These are phyloP conservation scores for Mactra quadrangularis DNA, from an alignment of 1,140 invertebrate genomes.

Conservation along the genomic window DNA sequence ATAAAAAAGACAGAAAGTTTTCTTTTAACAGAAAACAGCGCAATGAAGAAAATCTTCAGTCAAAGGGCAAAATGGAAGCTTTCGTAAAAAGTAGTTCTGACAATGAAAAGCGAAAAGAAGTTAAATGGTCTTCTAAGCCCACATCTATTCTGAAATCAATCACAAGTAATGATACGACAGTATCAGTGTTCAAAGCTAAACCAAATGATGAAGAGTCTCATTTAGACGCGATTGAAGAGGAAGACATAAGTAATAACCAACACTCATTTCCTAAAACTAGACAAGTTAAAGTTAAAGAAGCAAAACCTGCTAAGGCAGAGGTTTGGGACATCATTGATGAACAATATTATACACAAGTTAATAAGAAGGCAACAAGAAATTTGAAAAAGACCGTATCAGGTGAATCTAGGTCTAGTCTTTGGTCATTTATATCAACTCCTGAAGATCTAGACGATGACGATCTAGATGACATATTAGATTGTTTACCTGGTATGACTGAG, in stretches of 20 bases:
- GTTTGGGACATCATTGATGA: conserved; percentile 56
- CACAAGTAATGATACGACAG: conserved; percentile 68
- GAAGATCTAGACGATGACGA: conserved; percentile 68
- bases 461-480: conserved; percentile 66
- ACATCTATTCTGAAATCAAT: conserved; percentile 66
- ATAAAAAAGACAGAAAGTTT: conserved; percentile 50
- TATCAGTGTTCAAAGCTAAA: conserved; percentile 70
- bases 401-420: conserved; percentile 68
- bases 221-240: conserved; percentile 67
- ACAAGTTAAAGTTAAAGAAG: conserved; percentile 35
- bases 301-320: conserved; percentile 34
- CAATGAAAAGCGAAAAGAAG: conserved; percentile 65
- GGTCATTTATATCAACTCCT: conserved; percentile 70
- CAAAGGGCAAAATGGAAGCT: conserved; percentile 47
- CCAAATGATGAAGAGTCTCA: conserved; percentile 59
- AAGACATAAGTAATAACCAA: conserved; percentile 58
- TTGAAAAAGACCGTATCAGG: conserved; percentile 70
- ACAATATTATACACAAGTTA: conserved; percentile 58
- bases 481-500: conserved; percentile 70
- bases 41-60: conserved; percentile 35
- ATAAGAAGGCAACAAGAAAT: conserved; percentile 44
- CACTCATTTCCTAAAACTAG: conserved; percentile 17
- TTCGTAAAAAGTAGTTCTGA: conserved; percentile 50
- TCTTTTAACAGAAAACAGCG: conserved; percentile 54
- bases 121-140: conserved; percentile 67